These are phyloP conservation scores for Aplocera efformata DNA, from an alignment of 2,888 invertebrate genomes.

Conservation along the genomic window DNA sequence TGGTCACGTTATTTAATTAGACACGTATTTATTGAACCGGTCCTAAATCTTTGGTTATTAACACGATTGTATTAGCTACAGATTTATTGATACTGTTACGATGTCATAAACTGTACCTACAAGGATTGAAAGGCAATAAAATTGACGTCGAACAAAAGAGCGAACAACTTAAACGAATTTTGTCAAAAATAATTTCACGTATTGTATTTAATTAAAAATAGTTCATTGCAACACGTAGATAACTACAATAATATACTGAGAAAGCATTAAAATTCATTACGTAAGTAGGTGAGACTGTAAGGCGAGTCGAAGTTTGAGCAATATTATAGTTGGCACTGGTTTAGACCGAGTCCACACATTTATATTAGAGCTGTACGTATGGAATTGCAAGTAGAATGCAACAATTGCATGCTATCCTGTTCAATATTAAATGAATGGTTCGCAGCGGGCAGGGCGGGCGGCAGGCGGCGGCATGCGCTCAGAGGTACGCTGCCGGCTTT, in stretches of 20 bases:
- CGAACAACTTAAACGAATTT: conserved; percentile 29
- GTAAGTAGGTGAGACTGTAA: conserved; percentile 24
- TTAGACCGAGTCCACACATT: conserved; percentile 6
- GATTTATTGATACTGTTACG: conserved; percentile 37
- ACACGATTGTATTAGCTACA: conserved; percentile 28
- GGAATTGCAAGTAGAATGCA: conserved; percentile 22
- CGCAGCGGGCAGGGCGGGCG: conserved; percentile 32
- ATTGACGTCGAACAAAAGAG: conserved; percentile 25
- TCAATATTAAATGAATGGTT: conserved; percentile 63
- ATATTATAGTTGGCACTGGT: conserved; percentile 35
- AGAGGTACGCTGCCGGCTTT: conserved; percentile 39
- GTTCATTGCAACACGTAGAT: conserved; percentile 20
- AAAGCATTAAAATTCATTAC: conserved; percentile 21
- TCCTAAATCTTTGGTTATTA: conserved; percentile 28
- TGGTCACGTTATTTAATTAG: conserved; percentile 31
- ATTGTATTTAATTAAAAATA: conserved; percentile 28
- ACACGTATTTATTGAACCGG: conserved; percentile 31
- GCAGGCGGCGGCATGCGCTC: conserved; percentile 1
- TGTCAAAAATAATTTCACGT: conserved; percentile 27
- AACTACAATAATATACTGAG: conserved; percentile 22
- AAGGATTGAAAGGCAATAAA: conserved; percentile 27
- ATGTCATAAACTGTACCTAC: conserved; percentile 34
- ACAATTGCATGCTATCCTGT: conserved; percentile 43
- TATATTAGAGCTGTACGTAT: conserved; percentile 3
- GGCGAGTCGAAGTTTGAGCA: conserved; percentile 26